A percentile compares a stretch with the other conserved stretches of the same genome.
Evolutionary conservation across 2,113 vertebrate genomes (phyloP).

Genomic region (Ancistrus triradiatus): DNA sequence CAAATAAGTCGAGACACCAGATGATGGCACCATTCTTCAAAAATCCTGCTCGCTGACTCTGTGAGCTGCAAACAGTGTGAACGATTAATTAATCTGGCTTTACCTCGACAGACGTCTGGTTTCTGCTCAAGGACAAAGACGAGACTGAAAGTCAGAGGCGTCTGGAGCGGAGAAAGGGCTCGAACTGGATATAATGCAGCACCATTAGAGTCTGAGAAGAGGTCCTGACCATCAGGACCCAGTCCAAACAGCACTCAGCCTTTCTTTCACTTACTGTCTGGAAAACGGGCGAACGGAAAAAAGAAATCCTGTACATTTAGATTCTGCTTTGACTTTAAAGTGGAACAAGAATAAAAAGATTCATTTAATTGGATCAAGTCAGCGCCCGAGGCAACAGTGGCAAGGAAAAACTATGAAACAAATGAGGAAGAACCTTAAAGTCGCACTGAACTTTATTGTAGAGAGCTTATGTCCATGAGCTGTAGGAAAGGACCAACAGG

Average conservation of each 20-base stretch:
- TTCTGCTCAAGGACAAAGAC: constrained; percentile 57
- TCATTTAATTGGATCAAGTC: too few species aligned
- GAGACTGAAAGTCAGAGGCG: constrained; percentile 63
- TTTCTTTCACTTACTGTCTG: constrained; percentile 39
- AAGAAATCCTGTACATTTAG: constrained; percentile 46
- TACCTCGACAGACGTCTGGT: constrained; percentile 39
- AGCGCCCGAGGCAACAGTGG: too few species aligned
- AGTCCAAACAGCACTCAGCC: constrained; percentile 52
- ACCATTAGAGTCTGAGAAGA: constrained; percentile 58
- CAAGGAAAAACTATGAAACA: too few species aligned
- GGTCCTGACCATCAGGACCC: constrained; percentile 51
- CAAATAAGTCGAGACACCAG: constrained; percentile 15
- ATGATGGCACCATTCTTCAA: constrained; percentile 30
- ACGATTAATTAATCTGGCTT: constrained; percentile 32
- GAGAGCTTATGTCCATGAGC: too few species aligned
- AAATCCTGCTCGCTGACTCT: not conserved
- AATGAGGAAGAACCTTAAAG: too few species aligned
- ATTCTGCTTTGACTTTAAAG: too few species aligned
- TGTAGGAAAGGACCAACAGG: too few species aligned
- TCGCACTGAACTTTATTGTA: too few species aligned
- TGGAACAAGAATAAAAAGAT: too few species aligned
- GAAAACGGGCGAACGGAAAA: constrained; percentile 21
- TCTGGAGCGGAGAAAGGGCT: constrained; percentile 62
- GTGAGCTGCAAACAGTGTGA: not conserved
- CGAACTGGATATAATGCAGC: constrained; percentile 66